Evolutionary conservation across 2,113 vertebrate genomes (phyloP).

Genomic region (Podarcis cretensis): DNA sequence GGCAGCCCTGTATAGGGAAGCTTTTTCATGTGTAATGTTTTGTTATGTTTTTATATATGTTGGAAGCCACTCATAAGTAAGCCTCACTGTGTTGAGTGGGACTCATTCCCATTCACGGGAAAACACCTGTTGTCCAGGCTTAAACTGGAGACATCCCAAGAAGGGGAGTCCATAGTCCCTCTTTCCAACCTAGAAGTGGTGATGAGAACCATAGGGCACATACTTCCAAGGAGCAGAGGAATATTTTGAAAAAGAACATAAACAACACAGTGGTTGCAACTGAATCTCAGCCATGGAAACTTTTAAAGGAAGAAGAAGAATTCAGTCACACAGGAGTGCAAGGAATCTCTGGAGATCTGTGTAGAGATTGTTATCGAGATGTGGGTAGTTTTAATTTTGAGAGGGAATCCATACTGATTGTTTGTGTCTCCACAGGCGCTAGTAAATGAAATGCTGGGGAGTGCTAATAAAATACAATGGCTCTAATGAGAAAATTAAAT

Average conservation of each 20-base stretch:
- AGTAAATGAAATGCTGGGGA: slow-evolving; percentile 45
- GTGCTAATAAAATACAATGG: slow-evolving; percentile 46
- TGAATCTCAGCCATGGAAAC: neutral
- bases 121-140: neutral
- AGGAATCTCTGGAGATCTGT: slow-evolving; percentile 36
- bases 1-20: too few relatives aligned
- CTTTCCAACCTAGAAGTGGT: slow-evolving; percentile 28
- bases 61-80: neutral
- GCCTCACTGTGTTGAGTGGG: too few relatives aligned
- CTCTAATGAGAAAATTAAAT: slow-evolving; percentile 46
- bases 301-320: slow-evolving; percentile 14
- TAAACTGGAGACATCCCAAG: neutral
- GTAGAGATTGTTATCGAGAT: slow-evolving; percentile 45
- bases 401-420: slow-evolving; percentile 35
- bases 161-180: neutral
- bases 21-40: too few relatives aligned
- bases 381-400: slow-evolving; percentile 40
- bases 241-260: neutral
- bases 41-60: too few relatives aligned
- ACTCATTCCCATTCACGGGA: neutral
- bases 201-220: slow-evolving; percentile 1
- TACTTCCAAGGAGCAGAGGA: neutral
- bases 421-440: slow-evolving; percentile 25
- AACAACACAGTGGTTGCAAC: neutral
- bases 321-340: neutral